Conservation (phyloP, 2,797 vertebrate genomes). For the Diplodus puntazzo region DNA sequence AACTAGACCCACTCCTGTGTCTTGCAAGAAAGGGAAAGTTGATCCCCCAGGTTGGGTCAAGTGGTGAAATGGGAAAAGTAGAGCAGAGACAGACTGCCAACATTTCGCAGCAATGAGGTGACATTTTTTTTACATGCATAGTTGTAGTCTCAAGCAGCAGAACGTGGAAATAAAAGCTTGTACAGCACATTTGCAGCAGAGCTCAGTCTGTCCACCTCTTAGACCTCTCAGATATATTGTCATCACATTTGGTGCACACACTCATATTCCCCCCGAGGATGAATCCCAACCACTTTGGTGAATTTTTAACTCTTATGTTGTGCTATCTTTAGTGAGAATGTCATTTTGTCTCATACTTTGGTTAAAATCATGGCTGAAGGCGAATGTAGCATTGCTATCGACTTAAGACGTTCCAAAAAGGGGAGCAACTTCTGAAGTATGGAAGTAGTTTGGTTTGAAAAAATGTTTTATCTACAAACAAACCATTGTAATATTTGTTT, state of each 20-base stretch:
- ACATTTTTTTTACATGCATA: not conserved
- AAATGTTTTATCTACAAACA: too few relatives aligned
- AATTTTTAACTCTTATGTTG: not conserved
- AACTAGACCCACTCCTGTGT: constrained; percentile 51
- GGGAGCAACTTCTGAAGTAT: too few relatives aligned
- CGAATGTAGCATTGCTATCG: too few relatives aligned
- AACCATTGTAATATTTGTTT: too few relatives aligned
- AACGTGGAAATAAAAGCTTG: not conserved
- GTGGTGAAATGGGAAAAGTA: constrained; percentile 39
- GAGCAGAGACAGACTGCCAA: not conserved
- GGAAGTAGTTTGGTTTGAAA: too few relatives aligned
- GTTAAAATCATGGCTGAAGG: too few relatives aligned
- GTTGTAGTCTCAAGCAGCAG: not conserved
- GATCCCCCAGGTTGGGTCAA: constrained; percentile 47
- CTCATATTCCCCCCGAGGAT: too few relatives aligned
- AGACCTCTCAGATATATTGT: not conserved
- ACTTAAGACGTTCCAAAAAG: too few relatives aligned
- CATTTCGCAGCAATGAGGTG: constrained; percentile 6
- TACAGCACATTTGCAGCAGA: not conserved
- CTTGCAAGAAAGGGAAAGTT: constrained; percentile 58
- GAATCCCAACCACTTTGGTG: not conserved
- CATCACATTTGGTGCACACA: not conserved
- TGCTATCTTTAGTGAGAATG: too few relatives aligned
- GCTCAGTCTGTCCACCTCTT: not conserved
- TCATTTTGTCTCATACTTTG: not conserved